Percentiles rank a stretch among this genome's conserved stretches.
These are phyloP conservation scores for Sterrhoptilus dennistouni DNA, from an alignment of 2,113 vertebrate species.

Conservation along the genomic window DNA sequence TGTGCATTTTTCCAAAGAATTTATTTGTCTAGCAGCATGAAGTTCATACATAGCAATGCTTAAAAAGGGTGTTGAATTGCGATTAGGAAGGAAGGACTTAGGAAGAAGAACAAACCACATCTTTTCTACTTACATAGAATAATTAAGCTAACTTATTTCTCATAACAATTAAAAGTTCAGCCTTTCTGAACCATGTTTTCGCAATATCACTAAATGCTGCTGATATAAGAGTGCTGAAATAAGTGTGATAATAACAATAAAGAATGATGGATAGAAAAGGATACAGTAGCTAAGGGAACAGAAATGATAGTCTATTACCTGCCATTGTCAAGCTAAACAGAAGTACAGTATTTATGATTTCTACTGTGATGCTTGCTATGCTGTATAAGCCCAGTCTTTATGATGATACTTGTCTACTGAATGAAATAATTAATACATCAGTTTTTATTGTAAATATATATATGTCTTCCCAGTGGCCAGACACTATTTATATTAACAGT, in stretches of 20 bases:
- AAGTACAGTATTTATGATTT: constrained; percentile 58
- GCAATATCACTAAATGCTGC: constrained; percentile 69
- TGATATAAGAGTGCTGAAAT: constrained; percentile 73
- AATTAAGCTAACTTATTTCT: constrained; percentile 81
- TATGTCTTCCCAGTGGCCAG: constrained; percentile 13
- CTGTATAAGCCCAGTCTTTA: constrained; percentile 14
- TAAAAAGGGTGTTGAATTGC: constrained; percentile 84
- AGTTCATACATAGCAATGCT: constrained; percentile 89
- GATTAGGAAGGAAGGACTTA: constrained; percentile 80
- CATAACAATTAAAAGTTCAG: constrained; percentile 81
- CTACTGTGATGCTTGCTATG: background rate
- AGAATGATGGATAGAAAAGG: constrained; percentile 62
- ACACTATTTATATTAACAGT: constrained; percentile 28
- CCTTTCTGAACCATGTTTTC: constrained; percentile 66
- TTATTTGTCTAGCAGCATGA: constrained; percentile 91
- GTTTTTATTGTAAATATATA: constrained; percentile 33
- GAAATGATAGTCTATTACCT: constrained; percentile 68
- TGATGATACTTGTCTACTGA: constrained; percentile 27
- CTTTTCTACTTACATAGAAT: constrained; percentile 71
- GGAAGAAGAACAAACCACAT: constrained; percentile 76
- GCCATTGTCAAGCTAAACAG: constrained; percentile 59
- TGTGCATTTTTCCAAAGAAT: constrained; percentile 90
- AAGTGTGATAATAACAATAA: constrained; percentile 64
- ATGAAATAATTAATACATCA: constrained; percentile 35
- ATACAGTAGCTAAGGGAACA: constrained; percentile 53